Evolutionary conservation across 2,113 vertebrate species (phyloP).

Genomic region (Oreochromis niloticus): DNA sequence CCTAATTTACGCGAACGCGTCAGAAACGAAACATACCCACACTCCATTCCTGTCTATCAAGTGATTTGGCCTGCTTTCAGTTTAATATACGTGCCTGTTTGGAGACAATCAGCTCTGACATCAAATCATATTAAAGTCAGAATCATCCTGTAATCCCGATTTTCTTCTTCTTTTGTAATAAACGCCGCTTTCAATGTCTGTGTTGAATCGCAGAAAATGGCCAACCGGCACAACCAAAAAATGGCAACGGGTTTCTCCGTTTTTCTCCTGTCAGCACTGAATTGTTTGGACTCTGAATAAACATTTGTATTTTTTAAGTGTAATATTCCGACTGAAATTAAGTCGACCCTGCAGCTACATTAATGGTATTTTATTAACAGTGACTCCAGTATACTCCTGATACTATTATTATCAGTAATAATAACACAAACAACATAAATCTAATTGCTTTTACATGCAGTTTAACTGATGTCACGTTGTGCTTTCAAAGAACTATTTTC

Average conservation of each 20-base stretch:
- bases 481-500: background rate
- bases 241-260: background rate
- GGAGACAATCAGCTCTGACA: background rate
- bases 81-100: background rate
- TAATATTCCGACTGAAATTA: background rate
- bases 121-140: background rate
- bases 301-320: background rate
- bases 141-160: background rate
- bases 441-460: background rate
- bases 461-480: background rate
- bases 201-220: background rate
- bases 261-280: background rate
- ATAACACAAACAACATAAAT: background rate
- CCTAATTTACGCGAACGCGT: background rate
- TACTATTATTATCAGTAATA: background rate
- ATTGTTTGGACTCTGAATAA: background rate
- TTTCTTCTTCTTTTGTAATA: background rate
- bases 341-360: background rate
- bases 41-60: background rate
- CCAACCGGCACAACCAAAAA: background rate
- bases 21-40: background rate
- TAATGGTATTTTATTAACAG: background rate
- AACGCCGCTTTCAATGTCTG: background rate
- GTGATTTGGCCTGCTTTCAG: background rate
- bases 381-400: background rate